Evolutionary conservation across 1,140 invertebrate species (phyloP).

Genomic region (Paraescarpia echinospica): DNA sequence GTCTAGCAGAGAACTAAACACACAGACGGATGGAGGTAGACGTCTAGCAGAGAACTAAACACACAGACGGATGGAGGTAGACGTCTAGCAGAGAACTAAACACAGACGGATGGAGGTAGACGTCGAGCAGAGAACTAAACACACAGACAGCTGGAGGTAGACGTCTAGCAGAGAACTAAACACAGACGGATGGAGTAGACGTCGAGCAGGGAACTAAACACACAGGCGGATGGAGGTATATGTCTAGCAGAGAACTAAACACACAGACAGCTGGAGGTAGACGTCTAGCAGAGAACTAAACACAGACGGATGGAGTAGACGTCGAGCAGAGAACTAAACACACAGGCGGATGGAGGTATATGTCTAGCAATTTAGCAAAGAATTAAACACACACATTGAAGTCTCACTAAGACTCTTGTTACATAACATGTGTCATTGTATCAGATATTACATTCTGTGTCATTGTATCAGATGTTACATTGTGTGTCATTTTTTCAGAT

Average conservation of each 20-base stretch:
- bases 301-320: background rate
- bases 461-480: no score
- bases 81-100: no score
- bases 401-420: background rate
- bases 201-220: background rate
- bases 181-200: background rate
- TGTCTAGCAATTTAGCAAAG: background rate
- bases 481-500: no score
- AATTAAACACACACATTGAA: background rate
- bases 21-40: no score
- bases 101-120: no score
- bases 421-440: background rate
- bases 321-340: background rate
- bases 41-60: no score
- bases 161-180: constrained; percentile 3
- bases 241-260: constrained; percentile 3
- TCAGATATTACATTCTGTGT: no score
- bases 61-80: no score
- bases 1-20: constrained; percentile 8
- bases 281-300: no score
- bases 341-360: background rate
- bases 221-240: background rate
- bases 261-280: no score
- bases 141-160: background rate
- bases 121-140: background rate